Conservation (phyloP, 23 tunicate species). For the Aplidium turbinatum region DNA sequence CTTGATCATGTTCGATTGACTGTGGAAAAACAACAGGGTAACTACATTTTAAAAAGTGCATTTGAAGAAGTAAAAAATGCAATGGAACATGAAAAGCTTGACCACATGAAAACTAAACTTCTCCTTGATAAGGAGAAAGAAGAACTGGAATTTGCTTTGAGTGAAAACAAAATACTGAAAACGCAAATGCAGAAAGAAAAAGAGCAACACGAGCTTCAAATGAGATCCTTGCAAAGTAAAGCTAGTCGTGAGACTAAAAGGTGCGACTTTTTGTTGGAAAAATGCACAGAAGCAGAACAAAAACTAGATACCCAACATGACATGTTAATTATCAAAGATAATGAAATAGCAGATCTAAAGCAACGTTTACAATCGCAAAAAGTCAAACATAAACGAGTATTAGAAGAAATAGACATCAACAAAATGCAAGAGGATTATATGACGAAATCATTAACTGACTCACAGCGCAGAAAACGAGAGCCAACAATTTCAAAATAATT, state of each 20-base stretch:
- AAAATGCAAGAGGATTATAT: conserved; percentile 82
- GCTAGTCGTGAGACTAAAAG: conserved; percentile 60
- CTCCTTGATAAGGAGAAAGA: conserved; percentile 57
- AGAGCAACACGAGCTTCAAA: conserved; percentile 36
- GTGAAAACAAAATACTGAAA: conserved; percentile 63
- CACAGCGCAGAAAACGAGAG: conserved; percentile 28
- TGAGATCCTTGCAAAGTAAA: conserved; percentile 52
- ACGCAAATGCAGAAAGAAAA: conserved; percentile 54
- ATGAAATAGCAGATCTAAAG: conserved; percentile 60
- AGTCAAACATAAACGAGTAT: conserved; percentile 54
- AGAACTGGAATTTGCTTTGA: conserved; percentile 36
- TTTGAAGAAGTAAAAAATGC: conserved; percentile 35
- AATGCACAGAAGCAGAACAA: conserved; percentile 52
- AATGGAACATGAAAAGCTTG: conserved; percentile 58
- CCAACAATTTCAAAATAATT: too few species aligned
- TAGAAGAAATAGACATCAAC: conserved; percentile 73
- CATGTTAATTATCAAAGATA: conserved; percentile 42
- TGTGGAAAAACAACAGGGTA: conserved; percentile 56
- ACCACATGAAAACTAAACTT: conserved; percentile 69
- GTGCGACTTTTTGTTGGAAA: conserved; percentile 59
- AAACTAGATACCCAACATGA: conserved; percentile 40
- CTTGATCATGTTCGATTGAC: conserved; percentile 41
- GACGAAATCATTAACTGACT: conserved; percentile 55
- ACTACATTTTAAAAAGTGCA: conserved; percentile 52
- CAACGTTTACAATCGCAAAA: conserved; percentile 62